Evolutionary conservation across 2,113 vertebrate genomes (phyloP).

Genomic region (Piaya cayana): DNA sequence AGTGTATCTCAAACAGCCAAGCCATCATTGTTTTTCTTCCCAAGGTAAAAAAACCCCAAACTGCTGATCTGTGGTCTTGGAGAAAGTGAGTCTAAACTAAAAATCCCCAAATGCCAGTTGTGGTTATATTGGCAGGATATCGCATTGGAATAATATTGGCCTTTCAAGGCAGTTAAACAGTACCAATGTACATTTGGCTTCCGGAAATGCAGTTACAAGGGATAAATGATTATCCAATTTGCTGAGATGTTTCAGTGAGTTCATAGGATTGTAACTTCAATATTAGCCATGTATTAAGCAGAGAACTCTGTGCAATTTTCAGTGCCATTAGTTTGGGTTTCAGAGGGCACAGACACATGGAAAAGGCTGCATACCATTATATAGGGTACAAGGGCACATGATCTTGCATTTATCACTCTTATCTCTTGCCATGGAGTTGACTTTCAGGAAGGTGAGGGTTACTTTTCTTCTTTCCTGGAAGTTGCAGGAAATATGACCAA

Average conservation of each 20-base stretch:
- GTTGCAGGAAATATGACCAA: neutral
- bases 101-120: neutral
- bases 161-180: constrained; percentile 38
- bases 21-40: neutral
- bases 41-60: neutral
- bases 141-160: neutral
- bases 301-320: neutral
- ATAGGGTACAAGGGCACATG: neutral
- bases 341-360: neutral
- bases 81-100: neutral
- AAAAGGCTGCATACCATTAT: neutral
- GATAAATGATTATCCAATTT: constrained; percentile 50
- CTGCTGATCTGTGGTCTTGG: neutral
- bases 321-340: neutral
- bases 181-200: constrained; percentile 25
- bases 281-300: constrained; percentile 26
- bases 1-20: neutral
- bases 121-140: neutral
- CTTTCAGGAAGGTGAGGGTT: neutral
- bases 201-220: constrained; percentile 41
- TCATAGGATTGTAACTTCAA: constrained; percentile 16
- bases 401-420: neutral
- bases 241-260: constrained; percentile 1
- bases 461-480: neutral
- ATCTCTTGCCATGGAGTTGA: neutral